A percentile compares a stretch with the other conserved stretches of the same genome.
Evolutionary conservation across 2,113 vertebrate genomes (phyloP).

Genomic region (Urocitellus parryii): DNA sequence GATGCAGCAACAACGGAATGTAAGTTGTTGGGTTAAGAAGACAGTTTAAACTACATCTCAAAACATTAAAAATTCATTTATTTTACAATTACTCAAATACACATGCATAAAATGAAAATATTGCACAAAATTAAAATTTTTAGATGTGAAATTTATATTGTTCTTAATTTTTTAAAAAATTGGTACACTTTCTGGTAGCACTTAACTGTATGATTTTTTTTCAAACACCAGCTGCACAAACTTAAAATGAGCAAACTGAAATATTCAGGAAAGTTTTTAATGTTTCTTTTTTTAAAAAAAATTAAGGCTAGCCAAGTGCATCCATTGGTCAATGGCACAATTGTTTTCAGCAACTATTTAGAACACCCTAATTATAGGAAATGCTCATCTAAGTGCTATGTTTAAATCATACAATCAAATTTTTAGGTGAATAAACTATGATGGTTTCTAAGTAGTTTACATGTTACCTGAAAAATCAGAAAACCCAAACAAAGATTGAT

Average conservation of each 20-base stretch:
- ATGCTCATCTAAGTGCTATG: constrained; percentile 80
- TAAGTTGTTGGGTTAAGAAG: constrained; percentile 89
- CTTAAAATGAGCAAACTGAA: constrained; percentile 85
- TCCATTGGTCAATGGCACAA: constrained; percentile 90
- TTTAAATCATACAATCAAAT: constrained; percentile 85
- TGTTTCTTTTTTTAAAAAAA: constrained; percentile 82
- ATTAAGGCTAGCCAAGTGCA: constrained; percentile 92
- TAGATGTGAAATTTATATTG: constrained; percentile 87
- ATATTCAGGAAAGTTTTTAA: constrained; percentile 80
- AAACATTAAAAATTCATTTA: constrained; percentile 91
- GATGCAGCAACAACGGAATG: constrained; percentile 92
- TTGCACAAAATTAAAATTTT: constrained; percentile 95
- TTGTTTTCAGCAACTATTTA: constrained; percentile 84
- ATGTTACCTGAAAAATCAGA: constrained; percentile 74
- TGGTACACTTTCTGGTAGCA: constrained; percentile 87
- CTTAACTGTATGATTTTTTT: constrained; percentile 85
- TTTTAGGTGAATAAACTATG: constrained; percentile 75
- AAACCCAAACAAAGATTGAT: constrained; percentile 75
- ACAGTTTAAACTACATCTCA: constrained; percentile 89
- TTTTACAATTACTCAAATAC: constrained; percentile 93
- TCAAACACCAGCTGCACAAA: constrained; percentile 87
- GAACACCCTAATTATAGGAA: constrained; percentile 84
- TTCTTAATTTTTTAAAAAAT: constrained; percentile 82
- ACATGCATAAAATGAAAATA: constrained; percentile 96
- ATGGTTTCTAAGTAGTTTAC: constrained; percentile 68